Percentiles rank a stretch among this genome's conserved stretches.
phyloP scores from a whole-genome alignment of 1,140 invertebrate species.

The Calosoma granatense region DNA sequence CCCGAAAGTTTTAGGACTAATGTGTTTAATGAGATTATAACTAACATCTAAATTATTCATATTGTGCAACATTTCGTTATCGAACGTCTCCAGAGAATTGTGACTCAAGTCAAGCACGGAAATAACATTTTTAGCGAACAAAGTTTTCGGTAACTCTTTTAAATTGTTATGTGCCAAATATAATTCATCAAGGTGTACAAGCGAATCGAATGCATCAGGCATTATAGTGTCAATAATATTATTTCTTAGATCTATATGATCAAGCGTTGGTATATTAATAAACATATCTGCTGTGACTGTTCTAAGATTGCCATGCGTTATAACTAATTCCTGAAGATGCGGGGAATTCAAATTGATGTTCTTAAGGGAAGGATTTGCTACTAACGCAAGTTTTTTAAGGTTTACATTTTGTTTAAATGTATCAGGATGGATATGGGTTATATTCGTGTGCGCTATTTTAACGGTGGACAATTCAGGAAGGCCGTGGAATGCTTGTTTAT shows the following conservation, averaged over 20 bases:
- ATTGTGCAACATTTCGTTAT: constrained; percentile 17
- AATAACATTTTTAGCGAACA: constrained; percentile 24
- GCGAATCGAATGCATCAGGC: not conserved
- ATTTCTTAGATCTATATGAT: not conserved
- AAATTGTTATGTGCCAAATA: constrained; percentile 22
- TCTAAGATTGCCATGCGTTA: not conserved
- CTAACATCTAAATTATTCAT: constrained; percentile 23
- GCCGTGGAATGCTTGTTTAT: not conserved
- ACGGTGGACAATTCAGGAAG: not conserved
- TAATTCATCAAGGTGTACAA: not conserved
- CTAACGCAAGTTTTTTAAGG: not conserved
- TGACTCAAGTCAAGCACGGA: constrained; percentile 24
- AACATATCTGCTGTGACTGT: not conserved
- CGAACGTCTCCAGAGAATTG: constrained; percentile 25
- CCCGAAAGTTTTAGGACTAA: constrained; percentile 18
- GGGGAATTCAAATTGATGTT: not conserved
- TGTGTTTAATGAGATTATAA: too few species aligned
- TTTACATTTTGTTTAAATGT: not conserved
- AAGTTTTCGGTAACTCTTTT: constrained; percentile 18
- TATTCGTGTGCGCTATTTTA: not conserved
- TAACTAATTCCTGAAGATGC: not conserved
- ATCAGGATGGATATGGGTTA: not conserved
- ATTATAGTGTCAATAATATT: not conserved
- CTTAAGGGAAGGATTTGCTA: not conserved
- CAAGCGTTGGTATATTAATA: not conserved